Evolutionary conservation across 2,888 invertebrate species (phyloP).

Genomic region (Epinotia ramella): DNA sequence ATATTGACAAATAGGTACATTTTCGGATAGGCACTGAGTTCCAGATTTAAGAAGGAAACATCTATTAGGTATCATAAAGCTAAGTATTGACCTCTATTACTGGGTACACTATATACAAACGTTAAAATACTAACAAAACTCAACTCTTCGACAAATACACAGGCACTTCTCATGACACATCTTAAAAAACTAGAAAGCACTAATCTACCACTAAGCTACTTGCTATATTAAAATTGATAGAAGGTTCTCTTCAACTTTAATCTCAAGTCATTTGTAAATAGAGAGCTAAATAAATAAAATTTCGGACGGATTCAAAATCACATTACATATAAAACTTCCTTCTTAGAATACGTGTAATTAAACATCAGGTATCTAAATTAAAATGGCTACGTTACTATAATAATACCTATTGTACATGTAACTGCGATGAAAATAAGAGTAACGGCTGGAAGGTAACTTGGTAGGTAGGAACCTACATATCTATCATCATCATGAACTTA

Average conservation of each 20-base stretch:
- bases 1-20: conserved; percentile 1
- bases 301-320: conserved; percentile 18
- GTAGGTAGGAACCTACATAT: too few species aligned
- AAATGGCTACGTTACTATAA: conserved; percentile 6
- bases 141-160: neutral
- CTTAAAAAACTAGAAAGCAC: neutral
- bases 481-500: too few species aligned
- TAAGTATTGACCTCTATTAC: neutral
- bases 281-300: conserved; percentile 21
- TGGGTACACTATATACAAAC: neutral
- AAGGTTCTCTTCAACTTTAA: conserved; percentile 2
- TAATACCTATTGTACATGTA: too few species aligned
- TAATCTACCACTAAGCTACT: neutral
- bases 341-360: neutral
- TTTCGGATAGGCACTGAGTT: neutral
- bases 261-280: conserved; percentile 22
- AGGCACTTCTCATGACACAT: neutral
- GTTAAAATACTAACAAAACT: neutral
- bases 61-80: neutral
- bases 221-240: neutral
- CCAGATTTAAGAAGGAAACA: neutral
- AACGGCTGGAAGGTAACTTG: too few species aligned
- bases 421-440: too few species aligned
- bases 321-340: conserved; percentile 2
- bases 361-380: conserved; percentile 9